A percentile compares a stretch with the other conserved stretches of the same genome.
Evolutionary conservation across 2,888 invertebrate genomes (phyloP).

Genomic region (Rhamnusium bicolor): DNA sequence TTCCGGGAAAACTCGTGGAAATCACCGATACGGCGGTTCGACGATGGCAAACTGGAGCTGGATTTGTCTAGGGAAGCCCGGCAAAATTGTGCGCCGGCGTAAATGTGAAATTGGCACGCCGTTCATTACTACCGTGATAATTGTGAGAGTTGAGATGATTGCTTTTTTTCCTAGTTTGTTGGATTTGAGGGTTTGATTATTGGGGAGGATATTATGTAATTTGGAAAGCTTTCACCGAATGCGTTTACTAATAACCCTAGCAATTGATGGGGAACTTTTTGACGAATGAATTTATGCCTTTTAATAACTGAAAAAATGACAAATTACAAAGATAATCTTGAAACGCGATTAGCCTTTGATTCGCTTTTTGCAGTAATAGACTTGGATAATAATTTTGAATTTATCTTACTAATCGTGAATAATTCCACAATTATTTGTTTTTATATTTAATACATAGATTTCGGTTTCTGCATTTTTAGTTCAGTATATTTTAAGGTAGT

Average conservation of each 20-base stretch:
- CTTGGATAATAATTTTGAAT: background rate
- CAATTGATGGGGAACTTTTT: slow-evolving; percentile 37
- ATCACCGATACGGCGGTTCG: slow-evolving; percentile 56
- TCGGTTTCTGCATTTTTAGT: too few relatives aligned
- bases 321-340: slow-evolving; percentile 26
- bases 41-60: slow-evolving; percentile 63
- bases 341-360: background rate
- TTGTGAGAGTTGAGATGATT: slow-evolving; percentile 60
- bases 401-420: background rate
- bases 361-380: background rate
- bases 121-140: slow-evolving; percentile 57
- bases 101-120: slow-evolving; percentile 57
- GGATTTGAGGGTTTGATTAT: slow-evolving; percentile 45
- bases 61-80: slow-evolving; percentile 63
- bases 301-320: slow-evolving; percentile 34
- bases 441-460: too few relatives aligned
- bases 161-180: slow-evolving; percentile 53
- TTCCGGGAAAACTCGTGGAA: slow-evolving; percentile 49
- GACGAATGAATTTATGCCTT: slow-evolving; percentile 32
- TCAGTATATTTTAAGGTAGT: too few relatives aligned
- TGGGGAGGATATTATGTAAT: slow-evolving; percentile 44
- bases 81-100: slow-evolving; percentile 62
- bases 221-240: slow-evolving; percentile 37
- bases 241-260: slow-evolving; percentile 37
- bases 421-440: too few relatives aligned